Evolutionary conservation across 2,797 vertebrate genomes (phyloP).

Genomic region (Myotis planiceps): DNA sequence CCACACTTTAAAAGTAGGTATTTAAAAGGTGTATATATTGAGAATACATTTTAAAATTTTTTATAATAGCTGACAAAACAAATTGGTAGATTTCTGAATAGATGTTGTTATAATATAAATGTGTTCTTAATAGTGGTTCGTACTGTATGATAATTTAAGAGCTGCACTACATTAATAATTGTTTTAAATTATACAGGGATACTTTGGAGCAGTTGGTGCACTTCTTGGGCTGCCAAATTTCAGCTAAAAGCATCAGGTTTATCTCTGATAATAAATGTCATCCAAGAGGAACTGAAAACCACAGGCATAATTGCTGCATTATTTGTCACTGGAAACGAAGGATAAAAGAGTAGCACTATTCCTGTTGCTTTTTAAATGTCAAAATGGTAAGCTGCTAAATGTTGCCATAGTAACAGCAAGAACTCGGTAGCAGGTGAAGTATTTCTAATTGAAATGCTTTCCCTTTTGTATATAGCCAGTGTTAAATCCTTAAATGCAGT

Average conservation of each 20-base stretch:
- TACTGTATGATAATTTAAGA: constrained; percentile 38
- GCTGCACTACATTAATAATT: constrained; percentile 4
- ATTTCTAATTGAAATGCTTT: constrained; percentile 73
- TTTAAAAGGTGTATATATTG: neutral
- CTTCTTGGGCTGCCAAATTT: constrained; percentile 91
- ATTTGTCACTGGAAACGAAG: constrained; percentile 80
- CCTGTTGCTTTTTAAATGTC: constrained; percentile 75
- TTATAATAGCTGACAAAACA: neutral
- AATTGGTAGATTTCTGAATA: neutral
- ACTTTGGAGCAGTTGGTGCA: constrained; percentile 91
- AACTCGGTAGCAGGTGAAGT: constrained; percentile 63
- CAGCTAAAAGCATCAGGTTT: constrained; percentile 83
- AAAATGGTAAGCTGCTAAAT: constrained; percentile 78
- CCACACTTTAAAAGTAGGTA: neutral
- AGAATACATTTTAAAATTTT: neutral
- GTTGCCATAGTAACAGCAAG: constrained; percentile 58
- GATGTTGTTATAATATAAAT: neutral
- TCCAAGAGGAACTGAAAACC: constrained; percentile 64
- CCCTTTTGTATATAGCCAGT: constrained; percentile 75
- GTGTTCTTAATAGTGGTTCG: neutral
- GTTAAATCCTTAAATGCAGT: constrained; percentile 78
- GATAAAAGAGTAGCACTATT: constrained; percentile 64
- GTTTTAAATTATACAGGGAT: constrained; percentile 85
- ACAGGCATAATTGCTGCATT: constrained; percentile 54
- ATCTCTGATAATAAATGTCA: constrained; percentile 70